Evolutionary conservation across 2,888 invertebrate genomes (phyloP).

Genomic region (Perizoma flavofasciatum): DNA sequence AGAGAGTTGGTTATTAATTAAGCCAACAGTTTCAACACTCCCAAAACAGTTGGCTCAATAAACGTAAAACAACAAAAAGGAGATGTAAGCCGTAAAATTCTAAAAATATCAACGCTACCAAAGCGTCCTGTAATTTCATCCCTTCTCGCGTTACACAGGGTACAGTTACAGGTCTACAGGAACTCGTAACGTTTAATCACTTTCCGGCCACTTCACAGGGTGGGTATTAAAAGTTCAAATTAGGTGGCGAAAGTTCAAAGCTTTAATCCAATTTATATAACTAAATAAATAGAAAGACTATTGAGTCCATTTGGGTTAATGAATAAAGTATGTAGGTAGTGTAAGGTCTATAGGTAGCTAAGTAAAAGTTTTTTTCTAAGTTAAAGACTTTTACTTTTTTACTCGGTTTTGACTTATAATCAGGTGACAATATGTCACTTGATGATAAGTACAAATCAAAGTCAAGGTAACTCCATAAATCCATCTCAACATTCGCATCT

Average conservation of each 20-base stretch:
- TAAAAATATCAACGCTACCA: conserved; percentile 15
- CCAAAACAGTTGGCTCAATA: not conserved
- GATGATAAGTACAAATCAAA: no score
- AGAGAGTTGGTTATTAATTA: no score
- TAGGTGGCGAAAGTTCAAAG: conserved; percentile 18
- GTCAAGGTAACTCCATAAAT: no score
- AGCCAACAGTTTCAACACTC: no score
- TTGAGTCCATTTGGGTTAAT: no score
- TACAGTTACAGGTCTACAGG: conserved; percentile 6
- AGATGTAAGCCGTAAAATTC: not conserved
- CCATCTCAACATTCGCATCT: no score
- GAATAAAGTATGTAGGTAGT: no score
- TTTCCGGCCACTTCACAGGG: conserved; percentile 20
- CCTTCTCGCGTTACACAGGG: conserved; percentile 13
- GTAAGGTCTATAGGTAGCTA: no score
- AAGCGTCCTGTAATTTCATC: conserved; percentile 15
- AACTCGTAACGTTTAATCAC: conserved; percentile 23
- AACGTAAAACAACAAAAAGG: conserved; percentile 7
- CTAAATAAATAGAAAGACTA: not conserved
- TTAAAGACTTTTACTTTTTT: no score
- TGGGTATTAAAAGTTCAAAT: conserved; percentile 21
- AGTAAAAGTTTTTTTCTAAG: no score
- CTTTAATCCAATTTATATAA: conserved; percentile 20
- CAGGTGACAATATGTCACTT: no score
- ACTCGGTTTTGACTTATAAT: no score